Base-by-base conservation (phyloP, 2,113 vertebrate species). In the Naja naja region DNA sequence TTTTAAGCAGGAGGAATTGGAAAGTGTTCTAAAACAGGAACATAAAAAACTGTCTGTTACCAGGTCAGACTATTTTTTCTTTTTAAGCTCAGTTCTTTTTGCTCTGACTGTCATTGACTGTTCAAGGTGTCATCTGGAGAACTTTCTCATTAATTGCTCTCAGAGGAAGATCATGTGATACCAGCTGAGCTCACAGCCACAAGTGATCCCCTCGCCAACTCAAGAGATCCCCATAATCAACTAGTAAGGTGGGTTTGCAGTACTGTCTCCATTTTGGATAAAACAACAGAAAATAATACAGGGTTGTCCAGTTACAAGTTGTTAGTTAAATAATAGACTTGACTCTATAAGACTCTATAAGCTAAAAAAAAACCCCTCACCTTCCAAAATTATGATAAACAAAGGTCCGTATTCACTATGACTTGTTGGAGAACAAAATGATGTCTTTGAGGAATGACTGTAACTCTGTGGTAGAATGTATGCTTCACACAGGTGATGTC, bases 1-100 rank as follows among this genome's bases (percentile, higher is more conserved):
- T 91, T 95, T 96, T 97, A 96, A 95, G 92, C 93, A 89, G 91
- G 95, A 95, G 3, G 11, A 96, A 43, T 92, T 85, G 69, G 93
- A 91, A 55, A 94, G 95, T 92, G 91, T 93, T 86, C 93, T 89
- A 93, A 91, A 85, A 25, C 39, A 43, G 85, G 54, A 58, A 87
- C 34, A 47, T 16, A 86, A 18, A 39, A 58, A 86, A 27, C 81
- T 91, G 69, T 14, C 34, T 85, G 1, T 20, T 30, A 30, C 4
- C 14, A 27, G 14, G 3, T 53, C 30, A 43, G 69, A 53, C 6
- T 81, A 2, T 27, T 58, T 86, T 56, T 27, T 49, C 39, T 30
- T 34, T 58, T 30, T 16, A 86, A 30, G 90, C 5, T 18, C 27
- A 91, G 58, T 56, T 56, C 25, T 86, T 56, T 86, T 27, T 45